A percentile compares a stretch with the other conserved stretches of the same genome.
Conservation (phyloP, 2,113 vertebrate species). For the Vulpes lagopus region DNA sequence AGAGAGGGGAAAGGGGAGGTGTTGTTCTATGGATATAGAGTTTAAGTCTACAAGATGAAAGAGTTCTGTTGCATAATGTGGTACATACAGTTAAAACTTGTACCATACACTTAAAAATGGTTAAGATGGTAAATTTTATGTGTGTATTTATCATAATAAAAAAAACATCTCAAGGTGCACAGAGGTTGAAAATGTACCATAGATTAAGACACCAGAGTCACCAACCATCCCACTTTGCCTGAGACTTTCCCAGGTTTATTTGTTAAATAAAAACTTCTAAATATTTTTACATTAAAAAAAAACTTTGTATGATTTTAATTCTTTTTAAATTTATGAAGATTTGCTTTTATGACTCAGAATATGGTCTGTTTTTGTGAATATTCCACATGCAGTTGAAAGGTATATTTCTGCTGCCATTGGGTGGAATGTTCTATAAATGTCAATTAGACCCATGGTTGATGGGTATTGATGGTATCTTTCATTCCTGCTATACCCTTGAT, state of each 20-base stretch:
- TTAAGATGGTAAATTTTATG: background rate
- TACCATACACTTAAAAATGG: background rate
- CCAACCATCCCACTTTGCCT: background rate
- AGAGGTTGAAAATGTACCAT: background rate
- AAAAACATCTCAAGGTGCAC: background rate
- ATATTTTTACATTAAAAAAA: background rate
- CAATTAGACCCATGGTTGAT: background rate
- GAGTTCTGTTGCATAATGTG: background rate
- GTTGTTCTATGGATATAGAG: background rate
- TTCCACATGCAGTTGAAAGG: background rate
- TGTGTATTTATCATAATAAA: background rate
- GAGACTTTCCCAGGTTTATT: background rate
- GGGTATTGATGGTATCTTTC: background rate
- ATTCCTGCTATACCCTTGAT: background rate
- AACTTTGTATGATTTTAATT: background rate
- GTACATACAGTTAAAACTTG: background rate
- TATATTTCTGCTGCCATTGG: background rate
- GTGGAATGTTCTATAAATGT: background rate
- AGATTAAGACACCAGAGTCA: background rate
- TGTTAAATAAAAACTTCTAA: background rate
- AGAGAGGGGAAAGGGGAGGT: background rate
- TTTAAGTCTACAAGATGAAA: background rate
- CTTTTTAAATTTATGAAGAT: background rate
- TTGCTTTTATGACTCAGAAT: background rate
- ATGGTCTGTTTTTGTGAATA: background rate